Evolutionary conservation across 92 coral and sea anemone species (phyloP), one percentile per base, ranked within the genome.

Genomic region (Chrysogorgia sp.): DNA sequence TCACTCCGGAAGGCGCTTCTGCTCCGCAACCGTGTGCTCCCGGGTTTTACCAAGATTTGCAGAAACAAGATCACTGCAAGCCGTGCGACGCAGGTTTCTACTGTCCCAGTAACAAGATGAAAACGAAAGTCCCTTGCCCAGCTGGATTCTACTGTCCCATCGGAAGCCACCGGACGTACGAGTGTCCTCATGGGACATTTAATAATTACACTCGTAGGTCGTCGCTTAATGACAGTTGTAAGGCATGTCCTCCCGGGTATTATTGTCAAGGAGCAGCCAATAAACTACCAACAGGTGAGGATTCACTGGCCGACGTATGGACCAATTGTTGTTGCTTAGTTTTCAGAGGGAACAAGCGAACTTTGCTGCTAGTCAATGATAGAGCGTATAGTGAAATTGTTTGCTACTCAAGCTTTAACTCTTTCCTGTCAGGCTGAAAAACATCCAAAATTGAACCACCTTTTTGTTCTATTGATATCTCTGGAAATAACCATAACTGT

Each of bases 201-300:
- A 94, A 90, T 69, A 94, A 91, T 79, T 81, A 91, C 80, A 85
- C 98, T 40, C 37, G 63, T 66, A 72, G 90, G 52, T 83, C 56
- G 58, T 87, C 91, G 47, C 79, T 72, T 8, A 94, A 94, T 79
- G 84, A 96, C 24, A 94, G 98, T 77, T 94, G 98, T 52, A 63
- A 79, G 57, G 21, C 66, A 29, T 94, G 98, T 35, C 92, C 91
- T 0, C 78, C 87, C 0, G 98, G 98, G 35, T 69, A 81, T 58
- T 94, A 80, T 71, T 94, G 98, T 81, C 92, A 94, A 77, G 97
- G 96, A 58, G 90, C 98, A 1, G 98, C 98, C 10, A 91, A 89
- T 58, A 47, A 77, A 17, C 60, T 63, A 26, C 98, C 98, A 10
- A 86, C 94, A 85, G 98, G 98, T 94, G 82, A n/a, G 62, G 56